A percentile compares a stretch with the other conserved stretches of the same genome.
Conservation (phyloP, 2,797 vertebrate species). For the Rhincodon typus region DNA sequence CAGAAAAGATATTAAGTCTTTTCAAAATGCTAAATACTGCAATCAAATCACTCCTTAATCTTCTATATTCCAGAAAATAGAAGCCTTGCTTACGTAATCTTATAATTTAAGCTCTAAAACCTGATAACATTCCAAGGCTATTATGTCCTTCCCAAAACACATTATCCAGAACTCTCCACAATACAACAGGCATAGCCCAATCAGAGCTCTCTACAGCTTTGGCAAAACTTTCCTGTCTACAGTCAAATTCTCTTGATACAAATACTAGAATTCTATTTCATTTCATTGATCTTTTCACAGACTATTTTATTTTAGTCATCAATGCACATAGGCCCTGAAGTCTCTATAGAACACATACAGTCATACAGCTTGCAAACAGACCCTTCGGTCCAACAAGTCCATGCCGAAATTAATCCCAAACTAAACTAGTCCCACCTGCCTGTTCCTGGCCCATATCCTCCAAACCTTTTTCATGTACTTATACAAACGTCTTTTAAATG, state of each 20-base stretch:
- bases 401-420: too few species aligned
- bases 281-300: neutral
- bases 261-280: neutral
- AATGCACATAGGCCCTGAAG: neutral
- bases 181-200: neutral
- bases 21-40: neutral
- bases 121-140: neutral
- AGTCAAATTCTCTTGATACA: neutral
- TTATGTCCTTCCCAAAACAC: neutral
- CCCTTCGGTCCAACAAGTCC: too few species aligned
- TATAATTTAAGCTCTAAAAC: neutral
- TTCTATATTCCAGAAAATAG: neutral
- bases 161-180: neutral
- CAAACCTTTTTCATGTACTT: too few species aligned
- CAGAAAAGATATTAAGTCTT: neutral
- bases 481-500: too few species aligned
- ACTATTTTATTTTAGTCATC: too few species aligned
- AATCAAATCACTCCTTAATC: neutral
- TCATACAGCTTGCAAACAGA: too few species aligned
- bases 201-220: neutral
- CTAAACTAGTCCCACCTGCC: too few species aligned
- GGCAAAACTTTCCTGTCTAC: neutral
- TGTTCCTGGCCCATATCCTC: too few species aligned
- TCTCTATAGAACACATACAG: neutral
- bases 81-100: neutral